These are phyloP conservation scores for Sphaerophoria rueppellii DNA, from an alignment of 2,888 invertebrate genomes.

Conservation along the genomic window DNA sequence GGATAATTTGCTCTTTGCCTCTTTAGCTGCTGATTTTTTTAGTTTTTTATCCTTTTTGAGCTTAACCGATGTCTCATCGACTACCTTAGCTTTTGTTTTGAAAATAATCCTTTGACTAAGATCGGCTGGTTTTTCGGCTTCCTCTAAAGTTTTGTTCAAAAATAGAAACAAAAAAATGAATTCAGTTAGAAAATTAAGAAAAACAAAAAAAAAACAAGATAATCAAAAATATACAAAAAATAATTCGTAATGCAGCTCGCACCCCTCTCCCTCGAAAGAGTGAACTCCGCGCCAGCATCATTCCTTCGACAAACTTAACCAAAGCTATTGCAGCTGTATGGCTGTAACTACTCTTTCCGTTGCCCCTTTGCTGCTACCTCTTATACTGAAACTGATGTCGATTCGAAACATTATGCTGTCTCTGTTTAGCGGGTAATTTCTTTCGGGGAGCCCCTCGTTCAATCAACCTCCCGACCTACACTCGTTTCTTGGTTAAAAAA, in stretches of 20 bases:
- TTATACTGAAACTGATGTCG: constrained; percentile 28
- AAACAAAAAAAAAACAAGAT: constrained; percentile 35
- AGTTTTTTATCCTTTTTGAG: constrained; percentile 71
- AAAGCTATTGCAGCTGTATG: not conserved
- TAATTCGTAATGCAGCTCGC: constrained; percentile 55
- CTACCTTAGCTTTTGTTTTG: constrained; percentile 79
- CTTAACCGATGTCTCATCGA: constrained; percentile 72
- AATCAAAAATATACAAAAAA: constrained; percentile 40
- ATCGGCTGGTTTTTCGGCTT: constrained; percentile 85
- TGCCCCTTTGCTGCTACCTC: constrained; percentile 10
- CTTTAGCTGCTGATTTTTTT: constrained; percentile 76
- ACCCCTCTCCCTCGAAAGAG: constrained; percentile 21
- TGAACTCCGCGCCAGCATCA: not conserved
- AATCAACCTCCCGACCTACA: constrained; percentile 39
- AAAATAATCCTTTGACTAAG: constrained; percentile 85
- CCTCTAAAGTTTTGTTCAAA: constrained; percentile 82
- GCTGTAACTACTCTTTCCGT: constrained; percentile 41
- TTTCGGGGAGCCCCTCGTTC: constrained; percentile 54
- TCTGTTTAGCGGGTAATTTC: constrained; percentile 70
- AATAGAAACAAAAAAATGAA: constrained; percentile 31
- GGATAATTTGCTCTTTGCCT: constrained; percentile 81
- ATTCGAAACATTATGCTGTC: constrained; percentile 56
- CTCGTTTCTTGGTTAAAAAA: constrained; percentile 22
- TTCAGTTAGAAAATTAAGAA: constrained; percentile 23
- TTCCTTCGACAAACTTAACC: too few species aligned